A percentile compares a stretch with the other conserved stretches of the same genome.
Conservation (phyloP, 2,797 vertebrate genomes). For the Mormyrops boulengeri region DNA sequence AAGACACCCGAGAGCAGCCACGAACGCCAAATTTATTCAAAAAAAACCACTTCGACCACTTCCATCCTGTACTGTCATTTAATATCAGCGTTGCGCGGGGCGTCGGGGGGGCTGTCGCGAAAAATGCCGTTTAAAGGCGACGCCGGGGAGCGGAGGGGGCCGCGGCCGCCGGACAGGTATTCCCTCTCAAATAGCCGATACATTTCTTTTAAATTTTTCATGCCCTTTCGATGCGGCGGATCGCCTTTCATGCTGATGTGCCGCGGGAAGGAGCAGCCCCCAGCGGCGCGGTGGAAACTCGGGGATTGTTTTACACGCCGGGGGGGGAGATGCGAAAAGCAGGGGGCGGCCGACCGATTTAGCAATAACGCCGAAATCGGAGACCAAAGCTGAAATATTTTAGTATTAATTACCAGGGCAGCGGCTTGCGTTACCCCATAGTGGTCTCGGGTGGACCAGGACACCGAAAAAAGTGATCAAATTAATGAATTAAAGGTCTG, state of each 20-base stretch:
- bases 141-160: constrained; percentile 40
- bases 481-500: constrained; percentile 34
- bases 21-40: background rate
- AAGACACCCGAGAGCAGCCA: background rate
- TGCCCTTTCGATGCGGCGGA: constrained; percentile 59
- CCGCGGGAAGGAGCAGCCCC: constrained; percentile 51
- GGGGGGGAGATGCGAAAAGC: constrained; percentile 63
- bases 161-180: constrained; percentile 48
- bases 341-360: constrained; percentile 56
- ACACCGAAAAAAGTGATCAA: constrained; percentile 57
- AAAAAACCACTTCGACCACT: constrained; percentile 1
- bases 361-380: constrained; percentile 70
- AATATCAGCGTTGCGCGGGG: background rate
- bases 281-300: constrained; percentile 60
- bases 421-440: constrained; percentile 49
- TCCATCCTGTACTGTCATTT: constrained; percentile 17
- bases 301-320: constrained; percentile 70
- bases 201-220: constrained; percentile 62
- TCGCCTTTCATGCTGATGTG: constrained; percentile 58
- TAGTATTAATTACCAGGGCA: constrained; percentile 64
- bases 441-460: constrained; percentile 42
- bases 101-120: background rate
- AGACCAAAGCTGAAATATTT: constrained; percentile 71
- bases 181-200: constrained; percentile 59
- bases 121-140: constrained; percentile 14